Evolutionary conservation across 2,797 vertebrate species (phyloP).

Genomic region (Crocidura indochinensis): DNA sequence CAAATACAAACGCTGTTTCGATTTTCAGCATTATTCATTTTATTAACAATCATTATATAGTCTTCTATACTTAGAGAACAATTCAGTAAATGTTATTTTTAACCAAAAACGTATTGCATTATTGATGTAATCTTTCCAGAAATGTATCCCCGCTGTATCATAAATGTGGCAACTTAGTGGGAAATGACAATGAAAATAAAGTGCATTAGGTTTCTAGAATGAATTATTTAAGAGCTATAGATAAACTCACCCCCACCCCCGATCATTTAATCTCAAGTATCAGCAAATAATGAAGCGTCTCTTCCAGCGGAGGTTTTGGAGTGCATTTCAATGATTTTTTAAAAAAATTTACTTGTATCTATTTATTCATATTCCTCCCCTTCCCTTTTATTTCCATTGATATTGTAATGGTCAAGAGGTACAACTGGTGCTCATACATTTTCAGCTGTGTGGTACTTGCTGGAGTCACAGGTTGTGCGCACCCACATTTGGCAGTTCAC

Average conservation of each 20-base stretch:
- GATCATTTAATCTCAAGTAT: not conserved
- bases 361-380: too few relatives aligned
- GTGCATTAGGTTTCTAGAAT: slow-evolving; percentile 47
- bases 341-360: too few relatives aligned
- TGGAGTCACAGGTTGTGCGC: too few relatives aligned
- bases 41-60: slow-evolving; percentile 37
- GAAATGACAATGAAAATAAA: slow-evolving; percentile 48
- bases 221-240: slow-evolving; percentile 54
- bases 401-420: too few relatives aligned
- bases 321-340: too few relatives aligned
- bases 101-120: slow-evolving; percentile 52
- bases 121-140: slow-evolving; percentile 49
- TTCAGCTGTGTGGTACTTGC: too few relatives aligned
- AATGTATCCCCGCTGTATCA: slow-evolving; percentile 23
- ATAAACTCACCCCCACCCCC: slow-evolving; percentile 9
- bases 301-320: not conserved
- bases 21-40: slow-evolving; percentile 49
- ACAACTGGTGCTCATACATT: too few relatives aligned
- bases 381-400: too few relatives aligned
- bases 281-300: slow-evolving; percentile 32
- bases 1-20: not conserved
- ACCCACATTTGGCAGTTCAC: too few relatives aligned
- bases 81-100: slow-evolving; percentile 70
- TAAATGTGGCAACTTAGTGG: slow-evolving; percentile 46
- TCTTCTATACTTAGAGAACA: slow-evolving; percentile 27